phyloP scores from a whole-genome alignment of 2,113 vertebrate species.

The Dipodomys merriami region DNA sequence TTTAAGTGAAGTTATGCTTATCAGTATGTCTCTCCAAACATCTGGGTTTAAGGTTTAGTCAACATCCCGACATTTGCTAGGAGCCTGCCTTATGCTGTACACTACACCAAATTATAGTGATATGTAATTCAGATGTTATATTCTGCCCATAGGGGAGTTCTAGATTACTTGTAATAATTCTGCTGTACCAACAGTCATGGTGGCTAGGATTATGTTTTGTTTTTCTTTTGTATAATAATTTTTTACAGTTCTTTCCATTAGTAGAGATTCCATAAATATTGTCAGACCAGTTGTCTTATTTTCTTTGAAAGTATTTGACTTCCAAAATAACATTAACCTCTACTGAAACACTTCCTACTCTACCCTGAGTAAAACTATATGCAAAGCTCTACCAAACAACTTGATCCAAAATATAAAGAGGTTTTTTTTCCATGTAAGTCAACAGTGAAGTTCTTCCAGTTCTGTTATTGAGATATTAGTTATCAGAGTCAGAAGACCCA shows the following conservation, averaged over 20 bases:
- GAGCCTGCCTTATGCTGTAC: background rate
- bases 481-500: background rate
- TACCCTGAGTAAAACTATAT: background rate
- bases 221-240: background rate
- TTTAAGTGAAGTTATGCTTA: background rate
- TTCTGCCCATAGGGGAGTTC: background rate
- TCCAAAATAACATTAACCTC: constrained; percentile 10
- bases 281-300: background rate
- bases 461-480: background rate
- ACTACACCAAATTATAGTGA: background rate
- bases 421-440: background rate
- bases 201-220: background rate
- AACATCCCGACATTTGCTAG: background rate
- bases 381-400: background rate
- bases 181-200: background rate
- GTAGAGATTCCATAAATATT: background rate
- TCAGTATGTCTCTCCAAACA: constrained; percentile 1
- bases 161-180: background rate
- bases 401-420: background rate
- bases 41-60: background rate
- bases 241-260: background rate
- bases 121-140: background rate
- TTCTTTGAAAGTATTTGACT: background rate
- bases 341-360: background rate
- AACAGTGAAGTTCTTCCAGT: background rate